phyloP scores from a whole-genome alignment of 1,140 invertebrate genomes.

The Penaeus chinensis region DNA sequence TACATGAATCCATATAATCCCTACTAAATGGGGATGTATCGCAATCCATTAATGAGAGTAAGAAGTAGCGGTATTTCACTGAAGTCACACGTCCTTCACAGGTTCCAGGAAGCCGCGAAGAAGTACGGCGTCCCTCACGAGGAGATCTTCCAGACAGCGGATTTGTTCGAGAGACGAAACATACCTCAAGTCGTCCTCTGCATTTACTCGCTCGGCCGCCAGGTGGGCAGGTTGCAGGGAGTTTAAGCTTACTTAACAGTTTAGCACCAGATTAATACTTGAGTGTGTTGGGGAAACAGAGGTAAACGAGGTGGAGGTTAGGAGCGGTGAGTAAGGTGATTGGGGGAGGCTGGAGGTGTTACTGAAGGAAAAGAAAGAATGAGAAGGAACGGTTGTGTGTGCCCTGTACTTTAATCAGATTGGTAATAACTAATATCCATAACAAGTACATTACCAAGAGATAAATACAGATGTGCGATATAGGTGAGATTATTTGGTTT shows the following conservation, averaged over 20 bases:
- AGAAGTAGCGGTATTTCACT: too few species aligned
- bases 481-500: too few species aligned
- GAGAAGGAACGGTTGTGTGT: not conserved
- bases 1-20: too few species aligned
- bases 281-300: not conserved
- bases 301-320: not conserved
- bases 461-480: too few species aligned
- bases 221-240: conserved; percentile 77
- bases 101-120: conserved; percentile 88
- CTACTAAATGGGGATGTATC: too few species aligned
- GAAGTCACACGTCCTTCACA: conserved; percentile 15
- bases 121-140: conserved; percentile 94
- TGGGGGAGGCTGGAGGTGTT: not conserved
- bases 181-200: conserved; percentile 95
- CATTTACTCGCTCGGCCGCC: conserved; percentile 86
- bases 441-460: too few species aligned
- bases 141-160: conserved; percentile 98
- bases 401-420: not conserved
- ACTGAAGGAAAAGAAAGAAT: not conserved
- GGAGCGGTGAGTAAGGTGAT: not conserved
- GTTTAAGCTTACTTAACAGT: conserved; percentile 10
- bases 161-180: conserved; percentile 95
- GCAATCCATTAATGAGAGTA: too few species aligned
- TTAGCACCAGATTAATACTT: not conserved
- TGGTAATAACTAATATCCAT: too few species aligned